Evolutionary conservation across 1,140 invertebrate genomes (phyloP), one percentile per base, ranked within the genome.

Genomic region (Hypothenemus hampei): DNA sequence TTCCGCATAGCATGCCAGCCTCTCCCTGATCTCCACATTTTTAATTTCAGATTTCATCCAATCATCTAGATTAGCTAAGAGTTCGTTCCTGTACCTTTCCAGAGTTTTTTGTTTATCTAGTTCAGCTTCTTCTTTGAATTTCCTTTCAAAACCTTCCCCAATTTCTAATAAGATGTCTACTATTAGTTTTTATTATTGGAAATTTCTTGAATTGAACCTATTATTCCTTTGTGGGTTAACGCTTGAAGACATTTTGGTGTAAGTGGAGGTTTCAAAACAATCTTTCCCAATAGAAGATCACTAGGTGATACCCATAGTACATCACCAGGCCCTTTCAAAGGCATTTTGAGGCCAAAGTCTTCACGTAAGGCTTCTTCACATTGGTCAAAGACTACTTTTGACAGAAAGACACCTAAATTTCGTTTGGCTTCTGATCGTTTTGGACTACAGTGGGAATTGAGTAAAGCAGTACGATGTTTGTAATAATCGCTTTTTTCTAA

Each of bases 161-260:
- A 70, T 67, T 13, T 64, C 65, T 63, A 41, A n/a, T n/a, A n/a
- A n/a, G n/a, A n/a, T n/a, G n/a, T n/a, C n/a, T 10, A 23, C 10
- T 10, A 51, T 41, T 39, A 22, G 10, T 4, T 2, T 10, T 18
- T 21, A 4, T 16, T 10, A 6, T 40, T 19, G 26, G 29, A 64
- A 15, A 0, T 58, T 19, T 4, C 6, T 15, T 24, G 16, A 10
- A 18, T 5, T 37, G 19, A 49, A 73, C 72, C 64, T 62, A 76
- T 50, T 50, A 76, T 74, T 56, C 69, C 69, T 62, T 70, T 51
- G 54, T 76, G 75, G 1, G 72, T 70, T 5, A 67, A 46, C n/a
- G 71, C 67, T 61, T 69, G 72, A 4, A 72, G 59, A 31, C 64
- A 59, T 51, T 70, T 66, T 5, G 57, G 36, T 4, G 68, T 71